Percentiles rank a stretch among this genome's conserved stretches.
Evolutionary conservation across 2,797 vertebrate genomes (phyloP).

Genomic region (Typhlichthys eigenmanni): DNA sequence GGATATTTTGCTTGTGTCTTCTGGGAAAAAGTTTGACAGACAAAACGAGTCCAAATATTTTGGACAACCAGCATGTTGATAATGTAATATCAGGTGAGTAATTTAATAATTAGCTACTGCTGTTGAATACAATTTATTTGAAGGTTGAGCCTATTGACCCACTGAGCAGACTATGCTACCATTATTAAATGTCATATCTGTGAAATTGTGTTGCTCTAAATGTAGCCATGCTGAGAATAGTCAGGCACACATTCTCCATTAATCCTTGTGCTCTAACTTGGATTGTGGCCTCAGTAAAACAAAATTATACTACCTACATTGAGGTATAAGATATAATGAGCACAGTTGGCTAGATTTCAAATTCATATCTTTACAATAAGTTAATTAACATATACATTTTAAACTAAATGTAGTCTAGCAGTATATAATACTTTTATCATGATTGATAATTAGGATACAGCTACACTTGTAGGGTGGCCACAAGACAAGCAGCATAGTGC

Average conservation of each 20-base stretch:
- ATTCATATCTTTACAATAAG: background rate
- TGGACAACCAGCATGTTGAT: slow-evolving; percentile 59
- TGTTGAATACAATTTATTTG: no score
- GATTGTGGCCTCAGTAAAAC: slow-evolving; percentile 44
- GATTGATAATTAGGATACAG: no score
- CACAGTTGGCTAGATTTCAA: background rate
- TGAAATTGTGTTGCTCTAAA: slow-evolving; percentile 71
- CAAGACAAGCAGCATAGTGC: no score
- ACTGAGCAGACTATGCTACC: slow-evolving; percentile 12
- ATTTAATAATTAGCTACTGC: background rate
- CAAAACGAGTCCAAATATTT: slow-evolving; percentile 50
- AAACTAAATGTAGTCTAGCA: no score
- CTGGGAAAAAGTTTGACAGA: slow-evolving; percentile 66
- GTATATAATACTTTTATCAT: no score
- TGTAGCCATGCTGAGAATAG: slow-evolving; percentile 77
- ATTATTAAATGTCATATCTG: slow-evolving; percentile 39
- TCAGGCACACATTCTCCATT: slow-evolving; percentile 64
- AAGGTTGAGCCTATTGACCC: no score
- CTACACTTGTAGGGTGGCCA: no score
- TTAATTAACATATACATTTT: no score
- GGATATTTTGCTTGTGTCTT: slow-evolving; percentile 74
- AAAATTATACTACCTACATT: slow-evolving; percentile 26
- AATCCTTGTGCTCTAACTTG: slow-evolving; percentile 57
- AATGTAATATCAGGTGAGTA: slow-evolving; percentile 69
- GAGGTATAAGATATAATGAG: slow-evolving; percentile 15